Conservation (phyloP, 2,797 vertebrate species). For the Phoxinus dragarum region DNA sequence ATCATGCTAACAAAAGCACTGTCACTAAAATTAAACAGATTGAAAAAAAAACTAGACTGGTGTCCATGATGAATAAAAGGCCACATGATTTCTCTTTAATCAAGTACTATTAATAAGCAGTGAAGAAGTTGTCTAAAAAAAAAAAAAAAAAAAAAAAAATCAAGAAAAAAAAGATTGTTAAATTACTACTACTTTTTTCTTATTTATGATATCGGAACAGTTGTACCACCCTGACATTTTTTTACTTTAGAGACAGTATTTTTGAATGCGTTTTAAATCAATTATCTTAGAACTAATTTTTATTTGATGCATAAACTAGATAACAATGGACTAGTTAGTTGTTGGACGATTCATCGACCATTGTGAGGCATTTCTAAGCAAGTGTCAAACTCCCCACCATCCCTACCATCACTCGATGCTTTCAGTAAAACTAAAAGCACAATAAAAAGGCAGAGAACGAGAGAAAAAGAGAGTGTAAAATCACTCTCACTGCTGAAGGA, state of each 20-base stretch:
- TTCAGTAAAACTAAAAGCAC: conserved; percentile 2
- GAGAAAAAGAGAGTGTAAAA: conserved; percentile 15
- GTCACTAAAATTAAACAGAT: not conserved
- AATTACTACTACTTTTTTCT: not conserved
- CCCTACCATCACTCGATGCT: not conserved
- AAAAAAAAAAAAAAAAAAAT: not conserved
- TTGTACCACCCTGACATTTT: not conserved
- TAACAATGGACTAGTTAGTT: not conserved
- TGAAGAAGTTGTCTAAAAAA: not conserved
- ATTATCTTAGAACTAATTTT: not conserved
- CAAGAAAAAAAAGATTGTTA: not conserved
- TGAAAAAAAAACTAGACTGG: not conserved
- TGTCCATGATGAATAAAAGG: not conserved
- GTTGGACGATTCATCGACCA: not conserved
- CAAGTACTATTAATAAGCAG: not conserved
- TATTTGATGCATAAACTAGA: not conserved
- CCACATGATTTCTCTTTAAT: not conserved
- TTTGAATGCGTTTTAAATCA: not conserved
- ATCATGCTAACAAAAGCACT: conserved; percentile 1
- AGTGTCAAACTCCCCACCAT: not conserved
- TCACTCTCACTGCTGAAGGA: conserved; percentile 26
- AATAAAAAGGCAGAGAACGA: not conserved
- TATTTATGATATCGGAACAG: not conserved
- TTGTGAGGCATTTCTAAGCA: conserved; percentile 9
- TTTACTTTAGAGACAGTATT: not conserved